Evolutionary conservation across 64 coral and sea anemone species (phyloP).

Genomic region (Anthopleura sola): DNA sequence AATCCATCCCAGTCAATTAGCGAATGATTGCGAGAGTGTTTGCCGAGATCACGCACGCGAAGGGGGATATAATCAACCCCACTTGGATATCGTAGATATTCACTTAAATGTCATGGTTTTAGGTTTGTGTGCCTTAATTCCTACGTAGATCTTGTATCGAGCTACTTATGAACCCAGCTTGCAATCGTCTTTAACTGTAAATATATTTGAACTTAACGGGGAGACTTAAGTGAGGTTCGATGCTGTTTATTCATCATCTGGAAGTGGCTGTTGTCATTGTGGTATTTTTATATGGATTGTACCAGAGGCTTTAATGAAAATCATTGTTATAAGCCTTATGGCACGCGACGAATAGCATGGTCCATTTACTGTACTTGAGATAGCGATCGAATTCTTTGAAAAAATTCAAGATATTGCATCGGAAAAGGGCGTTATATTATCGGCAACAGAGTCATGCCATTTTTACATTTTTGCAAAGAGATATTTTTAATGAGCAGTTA

Average conservation of each 20-base stretch:
- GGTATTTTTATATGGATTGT: background rate
- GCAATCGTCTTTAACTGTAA: no score
- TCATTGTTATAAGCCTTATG: background rate
- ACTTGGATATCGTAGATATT: background rate
- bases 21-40: background rate
- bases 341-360: background rate
- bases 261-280: no score
- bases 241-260: no score
- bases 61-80: background rate
- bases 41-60: background rate
- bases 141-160: no score
- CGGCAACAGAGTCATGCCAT: background rate
- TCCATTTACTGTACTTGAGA: background rate
- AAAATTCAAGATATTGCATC: background rate
- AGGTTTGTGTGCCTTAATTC: background rate
- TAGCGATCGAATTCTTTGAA: background rate
- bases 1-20: slow-evolving; percentile 20
- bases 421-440: background rate
- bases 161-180: no score
- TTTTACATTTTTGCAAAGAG: background rate
- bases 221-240: no score
- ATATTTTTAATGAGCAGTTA: no score
- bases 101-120: no score
- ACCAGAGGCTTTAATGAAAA: background rate
- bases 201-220: no score